Percentiles rank a stretch among this genome's conserved stretches.
Evolutionary conservation across 92 coral and sea anemone genomes (phyloP).

Genomic region (Plumapathes pennacea): DNA sequence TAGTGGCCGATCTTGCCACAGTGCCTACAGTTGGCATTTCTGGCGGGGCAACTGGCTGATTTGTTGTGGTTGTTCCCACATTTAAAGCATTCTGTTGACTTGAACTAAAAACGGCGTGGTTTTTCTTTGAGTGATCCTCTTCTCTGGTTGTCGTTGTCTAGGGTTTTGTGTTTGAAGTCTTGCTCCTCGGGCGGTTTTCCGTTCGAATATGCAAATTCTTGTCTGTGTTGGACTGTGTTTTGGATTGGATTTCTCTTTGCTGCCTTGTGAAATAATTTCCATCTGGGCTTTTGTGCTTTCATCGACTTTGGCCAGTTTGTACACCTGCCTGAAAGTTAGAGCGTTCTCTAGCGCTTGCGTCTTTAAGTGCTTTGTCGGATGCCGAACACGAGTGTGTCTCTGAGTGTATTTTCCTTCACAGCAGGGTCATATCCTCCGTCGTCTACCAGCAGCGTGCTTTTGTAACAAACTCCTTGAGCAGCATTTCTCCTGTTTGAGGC

Average conservation of each 20-base stretch:
- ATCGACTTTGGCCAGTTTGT: constrained; percentile 25
- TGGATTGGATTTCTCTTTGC: constrained; percentile 4
- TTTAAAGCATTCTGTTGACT: constrained; percentile 18
- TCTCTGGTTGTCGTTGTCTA: background rate
- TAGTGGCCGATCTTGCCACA: constrained; percentile 32
- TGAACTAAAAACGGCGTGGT: constrained; percentile 13
- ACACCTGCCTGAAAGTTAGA: constrained; percentile 13
- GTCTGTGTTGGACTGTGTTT: background rate
- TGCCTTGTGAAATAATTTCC: constrained; percentile 11
- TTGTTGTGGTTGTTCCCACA: constrained; percentile 39
- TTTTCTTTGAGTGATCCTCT: background rate
- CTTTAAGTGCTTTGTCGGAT: constrained; percentile 46
- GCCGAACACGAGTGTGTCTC: constrained; percentile 51
- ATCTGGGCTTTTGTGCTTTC: constrained; percentile 26
- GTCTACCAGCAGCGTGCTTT: constrained; percentile 43
- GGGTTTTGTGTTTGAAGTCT: background rate
- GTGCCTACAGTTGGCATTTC: constrained; percentile 13
- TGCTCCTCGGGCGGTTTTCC: too few relatives aligned
- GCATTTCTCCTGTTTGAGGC: constrained; percentile 55
- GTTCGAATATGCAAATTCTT: background rate
- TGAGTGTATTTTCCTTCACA: constrained; percentile 36
- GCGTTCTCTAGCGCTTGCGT: constrained; percentile 46
- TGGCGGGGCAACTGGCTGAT: constrained; percentile 20
- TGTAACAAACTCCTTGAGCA: constrained; percentile 56
- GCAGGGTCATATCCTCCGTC: constrained; percentile 41